Evolutionary conservation across 2,888 invertebrate species (phyloP).

Genomic region (Cylloceria caligata): DNA sequence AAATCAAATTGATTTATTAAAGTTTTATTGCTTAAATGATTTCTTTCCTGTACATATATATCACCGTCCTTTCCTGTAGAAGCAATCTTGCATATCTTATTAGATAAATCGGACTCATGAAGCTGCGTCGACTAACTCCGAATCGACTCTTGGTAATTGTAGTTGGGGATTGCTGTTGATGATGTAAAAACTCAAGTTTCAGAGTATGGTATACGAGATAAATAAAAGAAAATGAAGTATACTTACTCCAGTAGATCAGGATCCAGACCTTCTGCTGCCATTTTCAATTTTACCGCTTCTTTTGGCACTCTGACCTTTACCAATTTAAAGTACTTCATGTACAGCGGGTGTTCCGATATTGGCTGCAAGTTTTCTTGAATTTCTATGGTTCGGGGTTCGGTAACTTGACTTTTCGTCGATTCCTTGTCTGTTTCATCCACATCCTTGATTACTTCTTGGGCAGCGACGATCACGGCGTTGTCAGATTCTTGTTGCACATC

Average conservation of each 20-base stretch:
- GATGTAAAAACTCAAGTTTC: neutral
- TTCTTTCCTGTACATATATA: slow-evolving; percentile 39
- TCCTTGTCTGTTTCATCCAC: slow-evolving; percentile 75
- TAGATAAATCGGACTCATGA: slow-evolving; percentile 16
- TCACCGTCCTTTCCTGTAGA: slow-evolving; percentile 54
- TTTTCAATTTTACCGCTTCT: slow-evolving; percentile 93
- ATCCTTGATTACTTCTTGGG: slow-evolving; percentile 61
- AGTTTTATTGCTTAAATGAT: slow-evolving; percentile 33
- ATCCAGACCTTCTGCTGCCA: slow-evolving; percentile 93
- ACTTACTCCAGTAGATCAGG: slow-evolving; percentile 89
- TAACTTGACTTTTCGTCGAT: slow-evolving; percentile 64
- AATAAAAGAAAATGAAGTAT: slow-evolving; percentile 1
- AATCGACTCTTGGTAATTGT: slow-evolving; percentile 73
- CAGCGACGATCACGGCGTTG: slow-evolving; percentile 64
- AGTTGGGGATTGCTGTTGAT: slow-evolving; percentile 76
- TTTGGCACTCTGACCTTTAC: slow-evolving; percentile 94
- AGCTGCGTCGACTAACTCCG: slow-evolving; percentile 26
- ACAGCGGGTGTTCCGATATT: slow-evolving; percentile 87
- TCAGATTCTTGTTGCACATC: slow-evolving; percentile 55
- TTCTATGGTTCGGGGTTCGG: neutral
- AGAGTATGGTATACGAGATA: too few relatives aligned
- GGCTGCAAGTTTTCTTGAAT: slow-evolving; percentile 60
- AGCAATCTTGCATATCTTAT: slow-evolving; percentile 12
- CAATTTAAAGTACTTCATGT: slow-evolving; percentile 94
- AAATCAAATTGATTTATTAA: slow-evolving; percentile 71